Percentiles rank a stretch among this genome's conserved stretches.
Evolutionary conservation across 1,140 invertebrate genomes (phyloP).

Genomic region (Temnothorax longispinosus): DNA sequence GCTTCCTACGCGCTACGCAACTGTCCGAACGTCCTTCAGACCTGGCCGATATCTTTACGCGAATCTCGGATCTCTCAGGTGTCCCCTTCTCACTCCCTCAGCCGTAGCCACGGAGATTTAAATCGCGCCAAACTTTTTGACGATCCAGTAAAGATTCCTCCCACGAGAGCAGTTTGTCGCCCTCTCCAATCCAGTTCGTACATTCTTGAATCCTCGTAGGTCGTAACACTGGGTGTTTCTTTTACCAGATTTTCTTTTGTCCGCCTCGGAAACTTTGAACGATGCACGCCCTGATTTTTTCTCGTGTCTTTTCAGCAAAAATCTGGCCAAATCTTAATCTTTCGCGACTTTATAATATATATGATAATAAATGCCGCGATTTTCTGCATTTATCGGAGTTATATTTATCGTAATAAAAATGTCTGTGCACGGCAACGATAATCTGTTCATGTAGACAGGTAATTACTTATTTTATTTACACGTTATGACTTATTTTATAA

Average conservation of each 20-base stretch:
- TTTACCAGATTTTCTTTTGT: constrained; percentile 4
- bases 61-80: constrained; percentile 48
- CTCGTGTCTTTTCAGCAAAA: neutral
- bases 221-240: neutral
- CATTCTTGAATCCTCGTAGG: constrained; percentile 6
- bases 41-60: constrained; percentile 43
- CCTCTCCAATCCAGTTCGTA: constrained; percentile 22
- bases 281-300: neutral
- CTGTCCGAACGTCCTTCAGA: neutral
- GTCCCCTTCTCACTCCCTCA: neutral
- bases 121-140: constrained; percentile 56
- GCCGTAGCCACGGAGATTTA: constrained; percentile 23
- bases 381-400: neutral
- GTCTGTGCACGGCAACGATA: neutral
- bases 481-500: neutral
- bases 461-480: neutral
- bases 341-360: neutral
- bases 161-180: constrained; percentile 40
- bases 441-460: neutral
- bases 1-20: constrained; percentile 12
- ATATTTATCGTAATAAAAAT: neutral
- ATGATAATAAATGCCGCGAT: neutral
- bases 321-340: neutral
- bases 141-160: constrained; percentile 37
- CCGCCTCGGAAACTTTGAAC: neutral